These are phyloP conservation scores for Hesperia comma DNA, from an alignment of 2,888 invertebrate genomes.

Conservation along the genomic window DNA sequence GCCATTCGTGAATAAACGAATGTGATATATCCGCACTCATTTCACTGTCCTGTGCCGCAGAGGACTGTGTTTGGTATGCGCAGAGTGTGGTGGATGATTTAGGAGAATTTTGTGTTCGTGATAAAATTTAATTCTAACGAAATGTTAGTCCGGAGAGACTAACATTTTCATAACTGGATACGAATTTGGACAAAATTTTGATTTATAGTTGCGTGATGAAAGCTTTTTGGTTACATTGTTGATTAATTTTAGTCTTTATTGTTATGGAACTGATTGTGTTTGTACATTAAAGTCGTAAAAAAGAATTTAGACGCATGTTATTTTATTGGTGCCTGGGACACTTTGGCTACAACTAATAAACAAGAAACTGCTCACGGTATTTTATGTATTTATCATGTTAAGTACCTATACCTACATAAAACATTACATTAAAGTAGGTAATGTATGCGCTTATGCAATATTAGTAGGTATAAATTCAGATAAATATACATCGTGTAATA, in stretches of 20 bases:
- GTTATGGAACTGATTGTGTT: background rate
- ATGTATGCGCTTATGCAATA: too few relatives aligned
- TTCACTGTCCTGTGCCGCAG: conserved; percentile 10
- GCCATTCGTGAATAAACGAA: conserved; percentile 5
- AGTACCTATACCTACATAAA: too few relatives aligned
- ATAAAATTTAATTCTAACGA: conserved; percentile 33
- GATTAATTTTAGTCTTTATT: background rate
- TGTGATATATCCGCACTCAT: conserved; percentile 17
- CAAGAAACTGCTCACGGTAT: too few relatives aligned
- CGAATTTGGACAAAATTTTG: conserved; percentile 16
- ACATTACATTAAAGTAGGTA: too few relatives aligned
- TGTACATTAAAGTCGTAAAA: background rate
- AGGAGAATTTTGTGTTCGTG: conserved; percentile 25
- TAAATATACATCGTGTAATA: too few relatives aligned
- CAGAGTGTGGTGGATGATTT: conserved; percentile 23
- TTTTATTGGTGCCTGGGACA: too few relatives aligned
- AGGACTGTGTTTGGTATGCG: conserved; percentile 31
- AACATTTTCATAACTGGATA: conserved; percentile 23
- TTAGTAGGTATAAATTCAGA: too few relatives aligned
- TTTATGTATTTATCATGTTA: too few relatives aligned
- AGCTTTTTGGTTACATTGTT: conserved; percentile 7
- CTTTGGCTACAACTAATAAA: too few relatives aligned
- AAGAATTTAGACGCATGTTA: background rate
- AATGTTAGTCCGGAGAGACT: conserved; percentile 27
- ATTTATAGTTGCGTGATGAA: conserved; percentile 11